Evolutionary conservation across 2,888 invertebrate genomes (phyloP), one percentile per base, ranked within the genome.

Genomic region (Apamea sordens): DNA sequence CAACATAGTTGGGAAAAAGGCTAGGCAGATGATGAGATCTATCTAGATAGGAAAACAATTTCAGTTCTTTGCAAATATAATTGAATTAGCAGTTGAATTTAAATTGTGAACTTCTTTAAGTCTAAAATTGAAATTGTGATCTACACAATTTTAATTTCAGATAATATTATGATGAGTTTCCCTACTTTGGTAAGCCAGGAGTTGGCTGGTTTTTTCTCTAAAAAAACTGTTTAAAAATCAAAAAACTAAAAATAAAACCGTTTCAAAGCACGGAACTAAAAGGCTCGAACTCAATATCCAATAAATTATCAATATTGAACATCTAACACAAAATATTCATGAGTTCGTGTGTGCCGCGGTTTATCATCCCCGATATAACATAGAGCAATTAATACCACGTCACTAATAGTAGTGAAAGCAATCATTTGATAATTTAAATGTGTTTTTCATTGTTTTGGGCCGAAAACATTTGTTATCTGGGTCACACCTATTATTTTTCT

Each of bases 251-350:
- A 68, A 77, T 36, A 74, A 67, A 1, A 72, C 15, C 32, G 15
- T 47, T 50, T 56, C 41, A 47, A n/a, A n/a, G 47, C 13, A 0
- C 44, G 63, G 18, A 79, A 79, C 56, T 64, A 71, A 73, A 65
- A 65, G 28, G 21, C n/a, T 36, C 2, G 13, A 82, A 56, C 76
- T 28, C 65, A 77, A 85, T 76, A 77, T 44, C 76, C 80, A 80
- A 88, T 87, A 88, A 79, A 83, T 87, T 87, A 88, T 88, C 82
- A 75, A 81, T 73, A 76, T 79, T 76, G 72, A 87, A 87, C 75
- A 80, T 80, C 81, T 88, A 80, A 88, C 64, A 76, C 74, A 76
- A 86, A 86, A 85, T 86, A 88, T 88, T 86, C 79, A 88, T 87
- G 83, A 84, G 76, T 80, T 85, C 72, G 41, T 73, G 69, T 73